Conservation (phyloP, 35 echinoderm and acorn worm genomes). For the Apostichopus californicus region DNA sequence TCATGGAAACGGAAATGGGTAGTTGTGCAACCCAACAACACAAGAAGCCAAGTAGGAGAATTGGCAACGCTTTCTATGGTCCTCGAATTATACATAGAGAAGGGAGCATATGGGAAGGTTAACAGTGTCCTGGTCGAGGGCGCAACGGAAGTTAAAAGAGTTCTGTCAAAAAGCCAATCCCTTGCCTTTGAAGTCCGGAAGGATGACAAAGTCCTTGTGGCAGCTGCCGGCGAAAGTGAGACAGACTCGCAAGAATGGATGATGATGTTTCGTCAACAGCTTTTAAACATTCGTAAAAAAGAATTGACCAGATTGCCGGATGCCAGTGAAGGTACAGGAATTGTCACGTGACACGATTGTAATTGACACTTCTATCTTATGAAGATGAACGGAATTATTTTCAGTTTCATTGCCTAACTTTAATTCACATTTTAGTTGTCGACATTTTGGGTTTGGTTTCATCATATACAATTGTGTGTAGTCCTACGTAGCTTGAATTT, state of each 20-base stretch:
- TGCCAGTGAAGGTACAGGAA: constrained; percentile 48
- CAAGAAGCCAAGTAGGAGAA: constrained; percentile 57
- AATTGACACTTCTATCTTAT: no score
- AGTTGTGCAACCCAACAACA: constrained; percentile 73
- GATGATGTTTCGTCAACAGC: constrained; percentile 60
- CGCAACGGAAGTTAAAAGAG: constrained; percentile 60
- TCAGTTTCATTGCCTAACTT: no score
- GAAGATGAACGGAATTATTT: no score
- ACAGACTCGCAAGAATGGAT: constrained; percentile 83
- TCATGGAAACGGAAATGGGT: constrained; percentile 93
- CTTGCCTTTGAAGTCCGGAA: constrained; percentile 77
- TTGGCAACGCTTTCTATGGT: constrained; percentile 60
- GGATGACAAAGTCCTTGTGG: constrained; percentile 43
- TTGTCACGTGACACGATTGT: no score
- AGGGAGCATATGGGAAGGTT: constrained; percentile 84
- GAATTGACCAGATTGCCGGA: constrained; percentile 57
- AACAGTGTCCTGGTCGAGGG: constrained; percentile 81
- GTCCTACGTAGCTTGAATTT: no score
- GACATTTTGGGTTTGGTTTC: no score
- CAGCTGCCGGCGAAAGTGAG: constrained; percentile 74
- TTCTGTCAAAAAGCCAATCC: constrained; percentile 66
- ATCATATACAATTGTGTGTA: no score
- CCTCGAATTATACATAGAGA: constrained; percentile 84
- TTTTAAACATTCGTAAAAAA: constrained; percentile 65
- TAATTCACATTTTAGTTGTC: no score